A percentile compares a stretch with the other conserved stretches of the same genome.
phyloP scores from a whole-genome alignment of 2,888 invertebrate species.

The Drosophila pseudotalamancana region DNA sequence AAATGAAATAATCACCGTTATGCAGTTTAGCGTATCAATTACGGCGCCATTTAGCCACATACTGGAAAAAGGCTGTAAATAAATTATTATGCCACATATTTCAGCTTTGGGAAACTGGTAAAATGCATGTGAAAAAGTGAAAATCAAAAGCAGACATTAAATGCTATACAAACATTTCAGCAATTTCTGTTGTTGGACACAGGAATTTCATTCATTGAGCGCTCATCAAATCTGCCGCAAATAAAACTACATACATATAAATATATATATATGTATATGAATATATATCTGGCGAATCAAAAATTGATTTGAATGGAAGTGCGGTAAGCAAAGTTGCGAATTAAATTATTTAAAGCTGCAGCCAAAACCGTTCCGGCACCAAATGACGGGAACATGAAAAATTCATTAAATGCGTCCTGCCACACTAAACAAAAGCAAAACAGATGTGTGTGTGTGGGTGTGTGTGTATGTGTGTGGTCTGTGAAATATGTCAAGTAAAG shows the following conservation, averaged over 20 bases:
- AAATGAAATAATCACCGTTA: constrained; percentile 73
- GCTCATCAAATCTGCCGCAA: constrained; percentile 19
- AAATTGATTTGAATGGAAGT: constrained; percentile 75
- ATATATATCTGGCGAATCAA: constrained; percentile 50
- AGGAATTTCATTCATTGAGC: constrained; percentile 5
- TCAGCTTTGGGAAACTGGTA: background rate
- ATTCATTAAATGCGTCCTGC: constrained; percentile 71
- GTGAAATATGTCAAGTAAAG: background rate
- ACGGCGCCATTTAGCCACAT: constrained; percentile 53
- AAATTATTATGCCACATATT: constrained; percentile 60
- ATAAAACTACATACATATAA: constrained; percentile 6
- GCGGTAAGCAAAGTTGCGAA: constrained; percentile 69
- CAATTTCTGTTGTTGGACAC: background rate
- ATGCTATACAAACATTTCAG: constrained; percentile 20
- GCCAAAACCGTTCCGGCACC: constrained; percentile 17
- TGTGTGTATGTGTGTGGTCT: background rate
- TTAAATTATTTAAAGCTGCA: constrained; percentile 67
- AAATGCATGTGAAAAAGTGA: background rate
- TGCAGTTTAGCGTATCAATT: constrained; percentile 78
- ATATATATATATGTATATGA: background rate
- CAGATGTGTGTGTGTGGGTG: background rate
- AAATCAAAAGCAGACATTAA: constrained; percentile 24
- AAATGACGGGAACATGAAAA: constrained; percentile 63
- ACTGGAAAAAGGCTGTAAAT: constrained; percentile 57
- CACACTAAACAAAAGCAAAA: constrained; percentile 38